phyloP scores from a whole-genome alignment of 2,113 vertebrate species.

The Oplegnathus fasciatus region DNA sequence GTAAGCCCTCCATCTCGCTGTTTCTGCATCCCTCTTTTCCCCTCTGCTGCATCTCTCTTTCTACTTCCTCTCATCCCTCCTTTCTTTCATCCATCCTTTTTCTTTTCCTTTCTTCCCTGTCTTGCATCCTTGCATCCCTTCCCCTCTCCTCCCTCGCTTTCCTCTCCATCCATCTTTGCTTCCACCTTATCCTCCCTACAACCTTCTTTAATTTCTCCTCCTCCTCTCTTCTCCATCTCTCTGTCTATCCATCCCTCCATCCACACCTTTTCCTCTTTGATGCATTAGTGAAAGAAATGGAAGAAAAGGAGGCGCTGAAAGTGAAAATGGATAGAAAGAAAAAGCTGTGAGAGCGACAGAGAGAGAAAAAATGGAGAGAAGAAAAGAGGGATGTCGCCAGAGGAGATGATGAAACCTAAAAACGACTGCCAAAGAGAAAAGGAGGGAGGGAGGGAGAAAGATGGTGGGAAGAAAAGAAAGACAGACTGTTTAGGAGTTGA shows the following conservation, averaged over 20 bases:
- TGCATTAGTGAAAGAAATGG: background rate
- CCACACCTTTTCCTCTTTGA: constrained; percentile 16
- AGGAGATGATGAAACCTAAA: constrained; percentile 74
- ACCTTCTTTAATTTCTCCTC: background rate
- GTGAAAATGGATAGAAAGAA: constrained; percentile 28
- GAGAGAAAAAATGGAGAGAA: constrained; percentile 42
- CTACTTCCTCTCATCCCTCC: background rate
- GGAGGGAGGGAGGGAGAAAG: constrained; percentile 3
- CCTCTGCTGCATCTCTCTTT: background rate
- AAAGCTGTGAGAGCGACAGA: background rate
- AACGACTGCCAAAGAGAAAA: constrained; percentile 54
- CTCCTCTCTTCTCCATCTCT: background rate
- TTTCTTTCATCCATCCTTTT: background rate
- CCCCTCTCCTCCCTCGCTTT: background rate
- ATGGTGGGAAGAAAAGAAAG: constrained; percentile 30
- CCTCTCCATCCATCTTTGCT: too few relatives aligned
- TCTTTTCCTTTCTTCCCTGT: background rate
- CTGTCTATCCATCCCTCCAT: background rate
- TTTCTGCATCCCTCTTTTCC: background rate
- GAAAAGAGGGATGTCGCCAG: constrained; percentile 60
- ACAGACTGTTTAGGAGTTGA: constrained; percentile 31
- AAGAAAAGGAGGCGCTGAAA: background rate
- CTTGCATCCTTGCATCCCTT: background rate
- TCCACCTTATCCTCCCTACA: background rate
- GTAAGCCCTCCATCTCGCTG: background rate